Percentiles rank a stretch among this genome's conserved stretches.
Evolutionary conservation across 2,797 vertebrate genomes (phyloP).

Genomic region (Clamator glandarius): DNA sequence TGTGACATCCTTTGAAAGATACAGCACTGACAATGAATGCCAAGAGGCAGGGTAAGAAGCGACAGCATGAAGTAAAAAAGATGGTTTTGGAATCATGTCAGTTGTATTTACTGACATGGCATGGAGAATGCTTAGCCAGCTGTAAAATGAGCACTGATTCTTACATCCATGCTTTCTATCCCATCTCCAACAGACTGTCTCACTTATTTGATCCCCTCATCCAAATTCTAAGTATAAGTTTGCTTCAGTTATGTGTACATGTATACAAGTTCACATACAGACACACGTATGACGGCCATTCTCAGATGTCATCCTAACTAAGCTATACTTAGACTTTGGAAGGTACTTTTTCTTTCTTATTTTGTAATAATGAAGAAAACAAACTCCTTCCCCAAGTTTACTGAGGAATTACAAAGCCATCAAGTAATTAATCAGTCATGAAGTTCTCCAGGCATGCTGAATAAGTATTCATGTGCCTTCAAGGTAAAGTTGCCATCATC

Average conservation of each 20-base stretch:
- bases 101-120: not conserved
- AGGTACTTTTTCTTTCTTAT: not conserved
- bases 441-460: not conserved
- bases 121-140: not conserved
- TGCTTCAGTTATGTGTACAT: not conserved
- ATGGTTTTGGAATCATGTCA: not conserved
- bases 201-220: not conserved
- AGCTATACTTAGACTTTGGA: not conserved
- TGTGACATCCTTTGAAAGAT: not conserved
- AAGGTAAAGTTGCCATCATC: not conserved
- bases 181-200: not conserved
- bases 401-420: not conserved
- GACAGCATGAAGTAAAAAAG: not conserved
- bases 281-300: not conserved
- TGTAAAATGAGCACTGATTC: not conserved
- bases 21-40: not conserved
- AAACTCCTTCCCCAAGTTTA: not conserved
- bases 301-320: not conserved
- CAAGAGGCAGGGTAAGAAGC: not conserved
- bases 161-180: not conserved
- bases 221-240: not conserved
- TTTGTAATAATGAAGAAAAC: not conserved
- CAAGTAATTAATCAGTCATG: not conserved
- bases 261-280: not conserved
- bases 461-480: not conserved